These are phyloP conservation scores for Alaudala cheleensis DNA, from an alignment of 2,113 vertebrate species.

Conservation along the genomic window DNA sequence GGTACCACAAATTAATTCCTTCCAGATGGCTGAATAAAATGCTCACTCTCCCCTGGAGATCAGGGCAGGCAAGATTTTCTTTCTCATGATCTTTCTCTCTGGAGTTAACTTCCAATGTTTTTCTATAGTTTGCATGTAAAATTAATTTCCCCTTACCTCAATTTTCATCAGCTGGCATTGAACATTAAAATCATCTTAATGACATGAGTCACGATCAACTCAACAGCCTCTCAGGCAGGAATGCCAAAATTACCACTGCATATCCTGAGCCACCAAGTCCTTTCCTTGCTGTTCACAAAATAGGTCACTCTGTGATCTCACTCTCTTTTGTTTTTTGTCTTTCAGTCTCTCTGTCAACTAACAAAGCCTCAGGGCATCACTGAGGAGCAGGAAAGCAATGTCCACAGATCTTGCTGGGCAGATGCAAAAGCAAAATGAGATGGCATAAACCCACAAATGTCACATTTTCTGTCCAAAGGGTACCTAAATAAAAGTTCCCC, in stretches of 20 bases:
- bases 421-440: slow-evolving; percentile 23
- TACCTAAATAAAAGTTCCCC: neutral
- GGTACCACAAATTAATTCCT: slow-evolving; percentile 45
- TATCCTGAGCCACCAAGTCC: slow-evolving; percentile 5
- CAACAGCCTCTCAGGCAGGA: neutral
- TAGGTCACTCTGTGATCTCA: neutral
- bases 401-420: neutral
- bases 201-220: slow-evolving; percentile 16
- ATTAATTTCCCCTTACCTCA: slow-evolving; percentile 51
- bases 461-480: neutral
- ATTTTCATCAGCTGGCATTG: slow-evolving; percentile 39
- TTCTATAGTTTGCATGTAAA: slow-evolving; percentile 22
- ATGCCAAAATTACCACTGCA: slow-evolving; percentile 21
- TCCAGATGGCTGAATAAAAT: slow-evolving; percentile 55
- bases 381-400: neutral
- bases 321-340: neutral
- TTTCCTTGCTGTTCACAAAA: slow-evolving; percentile 19
- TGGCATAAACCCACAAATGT: neutral
- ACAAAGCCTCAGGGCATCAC: neutral
- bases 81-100: slow-evolving; percentile 6
- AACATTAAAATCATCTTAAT: slow-evolving; percentile 39
- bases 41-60: slow-evolving; percentile 12
- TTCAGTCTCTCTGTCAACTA: neutral
- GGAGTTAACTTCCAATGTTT: slow-evolving; percentile 17
- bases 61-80: neutral